Percentiles rank a stretch among this genome's conserved stretches.
Evolutionary conservation across 2,797 vertebrate genomes (phyloP).

Genomic region (Serranus cabrilla): DNA sequence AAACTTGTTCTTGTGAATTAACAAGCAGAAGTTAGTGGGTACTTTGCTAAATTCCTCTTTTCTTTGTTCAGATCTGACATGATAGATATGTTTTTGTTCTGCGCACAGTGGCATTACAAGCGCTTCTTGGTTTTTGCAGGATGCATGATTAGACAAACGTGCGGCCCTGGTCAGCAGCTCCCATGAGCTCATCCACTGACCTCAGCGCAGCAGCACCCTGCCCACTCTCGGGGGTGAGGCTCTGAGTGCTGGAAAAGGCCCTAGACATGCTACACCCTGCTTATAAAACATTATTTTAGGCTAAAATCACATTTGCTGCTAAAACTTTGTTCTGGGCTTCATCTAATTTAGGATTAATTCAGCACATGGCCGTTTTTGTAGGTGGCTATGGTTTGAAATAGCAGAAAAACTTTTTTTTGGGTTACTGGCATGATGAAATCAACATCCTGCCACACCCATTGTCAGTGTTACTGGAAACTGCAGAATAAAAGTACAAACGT

Average conservation of each 20-base stretch:
- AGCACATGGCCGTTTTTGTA: not conserved
- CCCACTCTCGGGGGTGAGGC: constrained; percentile 39
- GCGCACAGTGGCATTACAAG: not conserved
- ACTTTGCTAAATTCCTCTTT: not conserved
- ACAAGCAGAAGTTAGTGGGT: not conserved
- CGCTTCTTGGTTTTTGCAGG: constrained; percentile 42
- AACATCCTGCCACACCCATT: constrained; percentile 23
- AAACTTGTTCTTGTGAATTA: not conserved
- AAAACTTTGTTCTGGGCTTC: not conserved
- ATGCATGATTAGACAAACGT: constrained; percentile 67
- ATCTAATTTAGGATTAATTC: constrained; percentile 7
- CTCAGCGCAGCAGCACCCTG: constrained; percentile 58
- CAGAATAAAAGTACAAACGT: not conserved
- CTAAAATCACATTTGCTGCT: constrained; percentile 23
- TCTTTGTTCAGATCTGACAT: not conserved
- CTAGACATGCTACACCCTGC: constrained; percentile 55
- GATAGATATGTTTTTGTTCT: constrained; percentile 8
- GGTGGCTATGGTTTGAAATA: constrained; percentile 20
- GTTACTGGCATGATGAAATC: constrained; percentile 14
- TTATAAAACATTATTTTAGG: constrained; percentile 50
- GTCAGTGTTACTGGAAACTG: constrained; percentile 12
- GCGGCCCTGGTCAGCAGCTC: constrained; percentile 52
- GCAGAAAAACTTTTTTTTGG: constrained; percentile 4
- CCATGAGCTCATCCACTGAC: constrained; percentile 76
- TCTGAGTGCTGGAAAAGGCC: constrained; percentile 27